Base-by-base conservation (phyloP, 1,140 invertebrate genomes). In the Caerostris darwini region DNA sequence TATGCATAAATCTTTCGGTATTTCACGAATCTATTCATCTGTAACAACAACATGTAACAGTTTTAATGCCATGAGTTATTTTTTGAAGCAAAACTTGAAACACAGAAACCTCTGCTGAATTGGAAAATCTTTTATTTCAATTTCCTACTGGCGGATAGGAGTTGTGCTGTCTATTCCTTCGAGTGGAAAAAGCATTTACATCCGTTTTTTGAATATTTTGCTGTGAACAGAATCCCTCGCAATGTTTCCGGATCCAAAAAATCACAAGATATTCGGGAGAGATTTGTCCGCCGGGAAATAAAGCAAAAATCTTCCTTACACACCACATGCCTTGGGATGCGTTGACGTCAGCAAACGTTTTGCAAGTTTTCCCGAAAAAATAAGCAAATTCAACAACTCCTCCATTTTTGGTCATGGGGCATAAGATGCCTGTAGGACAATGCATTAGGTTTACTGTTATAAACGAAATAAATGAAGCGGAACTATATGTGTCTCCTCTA, bases 231-330 rank as follows among this genome's bases (percentile, higher is more conserved):
- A 77, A 77, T 34, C 34, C 12, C 50, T 50, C 50, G 7, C 19
- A 12, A 53, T 12, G 71, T 53, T 77, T 77, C 71, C 53, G 14
- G 71, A 77, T 50, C 71, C 10, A 77, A 53, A 77, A 34, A 77
- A 77, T 77, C 71, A 77, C 71, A 77, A 77, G 34, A 77, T 77
- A 77, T 77, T 77, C 34, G 50, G 19, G 3, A 17, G 50, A 53
- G 71, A 77, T 77, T 53, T 77, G 19, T 77, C 71, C 71, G 10
- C 8, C 7, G 71, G 71, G 71, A 77, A 77, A 77, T 77, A 50
- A 77, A 77, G 53, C 71, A 77, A 34, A 77, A 77, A 77, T 77
- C 71, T 77, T 77, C 50, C 34, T 50, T 50, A 50, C 34, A 34
- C 71, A 50, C 71, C 53, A 7, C 50, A 34, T 53, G 71, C 10